These are phyloP conservation scores for Oenanthe oenanthe DNA, from an alignment of 2,113 vertebrate species.

Conservation along the genomic window DNA sequence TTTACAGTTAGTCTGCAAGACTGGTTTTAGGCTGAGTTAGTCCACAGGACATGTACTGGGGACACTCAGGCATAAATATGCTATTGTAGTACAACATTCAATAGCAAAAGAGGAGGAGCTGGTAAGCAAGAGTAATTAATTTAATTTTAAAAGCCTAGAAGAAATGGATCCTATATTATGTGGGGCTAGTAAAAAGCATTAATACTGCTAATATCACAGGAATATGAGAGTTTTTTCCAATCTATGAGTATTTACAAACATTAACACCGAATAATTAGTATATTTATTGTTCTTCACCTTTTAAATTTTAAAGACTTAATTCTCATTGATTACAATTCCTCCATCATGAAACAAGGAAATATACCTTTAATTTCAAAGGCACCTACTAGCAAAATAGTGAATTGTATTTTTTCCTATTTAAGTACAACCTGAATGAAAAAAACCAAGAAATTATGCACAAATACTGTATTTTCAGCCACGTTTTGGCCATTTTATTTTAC, in stretches of 20 bases:
- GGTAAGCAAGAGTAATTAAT: not conserved
- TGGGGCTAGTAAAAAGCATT: not conserved
- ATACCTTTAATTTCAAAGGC: slow-evolving; percentile 35
- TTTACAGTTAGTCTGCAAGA: not conserved
- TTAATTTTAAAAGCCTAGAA: slow-evolving; percentile 30
- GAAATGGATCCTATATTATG: not conserved
- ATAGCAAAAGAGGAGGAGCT: not conserved
- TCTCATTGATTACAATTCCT: not conserved
- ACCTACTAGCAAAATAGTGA: slow-evolving; percentile 32
- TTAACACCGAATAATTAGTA: not conserved
- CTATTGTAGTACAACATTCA: not conserved
- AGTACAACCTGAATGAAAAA: not conserved
- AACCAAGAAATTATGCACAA: not conserved
- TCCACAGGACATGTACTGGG: not conserved
- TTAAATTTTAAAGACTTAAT: not conserved
- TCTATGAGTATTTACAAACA: not conserved
- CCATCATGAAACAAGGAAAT: not conserved
- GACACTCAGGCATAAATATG: not conserved
- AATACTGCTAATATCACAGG: not conserved
- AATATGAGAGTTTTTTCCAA: not conserved
- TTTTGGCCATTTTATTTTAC: not conserved
- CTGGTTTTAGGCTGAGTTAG: not conserved
- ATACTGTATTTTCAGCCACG: not conserved
- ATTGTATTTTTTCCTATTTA: slow-evolving; percentile 23
- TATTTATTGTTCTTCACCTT: not conserved